Conservation (phyloP, 2,113 vertebrate genomes). For the Loxodonta africana region DNA sequence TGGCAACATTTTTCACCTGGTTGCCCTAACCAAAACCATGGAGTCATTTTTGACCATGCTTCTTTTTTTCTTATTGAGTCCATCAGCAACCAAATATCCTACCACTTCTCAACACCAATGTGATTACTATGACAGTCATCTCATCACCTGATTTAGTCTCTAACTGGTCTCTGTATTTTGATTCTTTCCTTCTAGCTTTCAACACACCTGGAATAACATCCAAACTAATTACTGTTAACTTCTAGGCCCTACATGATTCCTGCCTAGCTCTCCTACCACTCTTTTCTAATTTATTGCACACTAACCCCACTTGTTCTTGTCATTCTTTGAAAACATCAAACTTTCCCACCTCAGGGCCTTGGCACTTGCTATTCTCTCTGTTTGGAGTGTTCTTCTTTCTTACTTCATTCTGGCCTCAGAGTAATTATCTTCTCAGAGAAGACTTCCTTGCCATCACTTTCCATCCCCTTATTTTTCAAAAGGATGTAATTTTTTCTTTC, state of each 20-base stretch:
- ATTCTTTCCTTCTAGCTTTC: neutral
- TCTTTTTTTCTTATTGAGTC: neutral
- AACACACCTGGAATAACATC: neutral
- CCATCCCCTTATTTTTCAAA: neutral
- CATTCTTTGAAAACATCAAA: conserved; percentile 21
- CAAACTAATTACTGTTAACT: neutral
- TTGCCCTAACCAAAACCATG: neutral
- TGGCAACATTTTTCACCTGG: neutral
- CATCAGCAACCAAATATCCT: neutral
- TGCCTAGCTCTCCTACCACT: neutral
- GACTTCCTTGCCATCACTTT: neutral
- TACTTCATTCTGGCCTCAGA: neutral
- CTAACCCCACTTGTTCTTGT: neutral
- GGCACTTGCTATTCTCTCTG: neutral
- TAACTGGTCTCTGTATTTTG: conserved; percentile 14
- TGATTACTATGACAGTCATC: neutral
- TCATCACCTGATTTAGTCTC: neutral
- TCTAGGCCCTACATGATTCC: neutral
- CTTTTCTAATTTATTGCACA: neutral
- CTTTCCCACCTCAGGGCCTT: neutral
- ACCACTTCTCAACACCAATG: neutral
- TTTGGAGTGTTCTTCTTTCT: neutral
- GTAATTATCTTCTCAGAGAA: neutral
- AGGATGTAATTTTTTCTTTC: neutral
- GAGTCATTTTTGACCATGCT: neutral